A percentile compares a stretch with the other conserved stretches of the same genome.
phyloP scores from a whole-genome alignment of 1,140 invertebrate genomes.

The Thaumatotibia leucotreta region DNA sequence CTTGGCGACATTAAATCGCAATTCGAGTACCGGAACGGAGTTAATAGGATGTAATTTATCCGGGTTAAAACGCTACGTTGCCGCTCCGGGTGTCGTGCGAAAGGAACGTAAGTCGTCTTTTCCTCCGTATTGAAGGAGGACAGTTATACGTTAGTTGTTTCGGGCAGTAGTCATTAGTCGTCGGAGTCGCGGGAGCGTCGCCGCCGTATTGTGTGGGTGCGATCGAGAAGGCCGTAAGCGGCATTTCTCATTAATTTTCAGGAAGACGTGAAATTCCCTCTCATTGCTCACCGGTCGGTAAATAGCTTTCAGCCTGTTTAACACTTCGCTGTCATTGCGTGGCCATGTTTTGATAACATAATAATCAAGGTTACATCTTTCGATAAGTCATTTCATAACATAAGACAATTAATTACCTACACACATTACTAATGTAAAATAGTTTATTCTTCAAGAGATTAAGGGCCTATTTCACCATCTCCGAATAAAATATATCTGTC shows the following conservation, averaged over 20 bases:
- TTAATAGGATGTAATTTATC: slow-evolving; percentile 76
- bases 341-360: slow-evolving; percentile 15
- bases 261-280: slow-evolving; percentile 62
- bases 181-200: slow-evolving; percentile 43
- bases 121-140: slow-evolving; percentile 39
- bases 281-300: slow-evolving; percentile 51
- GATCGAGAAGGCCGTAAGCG: slow-evolving; percentile 60
- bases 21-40: slow-evolving; percentile 64
- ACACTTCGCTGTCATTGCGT: slow-evolving; percentile 33
- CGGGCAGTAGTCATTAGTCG: slow-evolving; percentile 58
- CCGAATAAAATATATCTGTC: too few relatives aligned
- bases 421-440: too few relatives aligned
- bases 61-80: slow-evolving; percentile 65
- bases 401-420: too few relatives aligned
- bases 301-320: slow-evolving; percentile 57
- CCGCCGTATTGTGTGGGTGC: slow-evolving; percentile 59
- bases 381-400: too few relatives aligned
- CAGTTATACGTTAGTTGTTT: slow-evolving; percentile 52
- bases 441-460: background rate
- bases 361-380: background rate
- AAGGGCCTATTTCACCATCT: too few relatives aligned
- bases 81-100: slow-evolving; percentile 56
- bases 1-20: slow-evolving; percentile 59
- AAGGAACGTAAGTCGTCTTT: slow-evolving; percentile 36
- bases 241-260: slow-evolving; percentile 70